Percentiles rank a stretch among this genome's conserved stretches.
Evolutionary conservation across 2,797 vertebrate genomes (phyloP).

Genomic region (Sebastes steindachneri): DNA sequence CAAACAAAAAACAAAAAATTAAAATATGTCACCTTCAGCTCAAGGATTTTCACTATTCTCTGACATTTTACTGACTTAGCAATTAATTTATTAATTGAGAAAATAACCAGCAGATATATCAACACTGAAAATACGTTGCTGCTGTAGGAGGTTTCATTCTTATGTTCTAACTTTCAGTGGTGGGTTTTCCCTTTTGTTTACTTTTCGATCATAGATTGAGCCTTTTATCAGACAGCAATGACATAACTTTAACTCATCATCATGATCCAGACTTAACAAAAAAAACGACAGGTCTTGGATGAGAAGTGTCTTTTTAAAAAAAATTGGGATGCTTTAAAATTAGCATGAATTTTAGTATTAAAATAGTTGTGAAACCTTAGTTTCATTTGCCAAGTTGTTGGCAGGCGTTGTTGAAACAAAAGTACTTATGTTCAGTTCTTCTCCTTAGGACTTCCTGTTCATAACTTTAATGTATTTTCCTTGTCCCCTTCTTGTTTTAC

Average conservation of each 20-base stretch:
- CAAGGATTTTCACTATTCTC: background rate
- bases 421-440: background rate
- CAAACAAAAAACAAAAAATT: too few relatives aligned
- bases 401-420: background rate
- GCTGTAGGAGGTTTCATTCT: background rate
- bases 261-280: background rate
- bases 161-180: background rate
- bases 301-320: background rate
- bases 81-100: background rate
- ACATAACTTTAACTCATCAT: background rate
- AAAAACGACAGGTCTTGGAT: background rate
- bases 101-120: background rate
- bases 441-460: background rate
- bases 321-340: background rate
- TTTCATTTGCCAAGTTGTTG: background rate
- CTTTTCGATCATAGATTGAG: background rate
- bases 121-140: background rate
- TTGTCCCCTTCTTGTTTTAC: background rate
- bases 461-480: conserved; percentile 10
- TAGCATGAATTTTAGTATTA: background rate
- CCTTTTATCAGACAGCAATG: background rate
- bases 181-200: background rate
- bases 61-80: background rate
- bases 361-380: background rate
- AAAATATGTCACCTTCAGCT: background rate